Evolutionary conservation across 2,113 vertebrate genomes (phyloP).

Genomic region (Galemys pyrenaicus): DNA sequence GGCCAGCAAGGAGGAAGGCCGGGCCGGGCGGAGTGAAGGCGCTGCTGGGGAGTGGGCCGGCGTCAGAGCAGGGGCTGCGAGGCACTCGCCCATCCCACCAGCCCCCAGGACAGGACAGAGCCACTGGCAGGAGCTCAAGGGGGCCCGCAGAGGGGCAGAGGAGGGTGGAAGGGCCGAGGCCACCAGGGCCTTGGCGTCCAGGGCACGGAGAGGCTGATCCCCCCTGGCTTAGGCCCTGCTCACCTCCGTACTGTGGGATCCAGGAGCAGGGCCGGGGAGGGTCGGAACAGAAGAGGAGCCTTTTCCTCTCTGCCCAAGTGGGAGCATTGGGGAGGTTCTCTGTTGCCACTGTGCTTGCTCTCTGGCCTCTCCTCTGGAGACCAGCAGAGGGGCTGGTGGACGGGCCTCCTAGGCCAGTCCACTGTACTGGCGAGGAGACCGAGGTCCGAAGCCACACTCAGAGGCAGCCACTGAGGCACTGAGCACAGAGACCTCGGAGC

Average conservation of each 20-base stretch:
- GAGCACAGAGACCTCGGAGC: not conserved
- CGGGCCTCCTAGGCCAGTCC: not conserved
- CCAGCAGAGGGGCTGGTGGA: not conserved
- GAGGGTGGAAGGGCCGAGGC: not conserved
- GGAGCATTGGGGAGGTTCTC: not conserved
- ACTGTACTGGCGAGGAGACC: not conserved
- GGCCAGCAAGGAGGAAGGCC: not conserved
- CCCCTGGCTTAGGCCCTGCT: not conserved
- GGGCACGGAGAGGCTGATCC: fast-evolving
- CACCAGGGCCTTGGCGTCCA: not conserved
- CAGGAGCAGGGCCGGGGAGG: not conserved
- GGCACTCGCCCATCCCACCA: not conserved
- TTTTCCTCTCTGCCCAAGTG: not conserved
- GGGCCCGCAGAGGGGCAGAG: not conserved
- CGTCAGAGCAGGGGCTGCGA: not conserved
- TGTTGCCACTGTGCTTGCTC: not conserved
- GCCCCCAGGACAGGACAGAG: not conserved
- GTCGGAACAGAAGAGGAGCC: not conserved
- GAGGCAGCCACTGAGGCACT: not conserved
- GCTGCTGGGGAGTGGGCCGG: too few relatives aligned
- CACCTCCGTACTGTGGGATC: not conserved
- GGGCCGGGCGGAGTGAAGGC: not conserved
- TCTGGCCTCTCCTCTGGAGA: not conserved
- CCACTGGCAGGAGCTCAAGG: not conserved
- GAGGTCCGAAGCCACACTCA: not conserved